Percentiles rank a stretch among this genome's conserved stretches.
These are phyloP conservation scores for Calliscelio sp. DNA, from an alignment of 2,888 invertebrate species.

Conservation along the genomic window DNA sequence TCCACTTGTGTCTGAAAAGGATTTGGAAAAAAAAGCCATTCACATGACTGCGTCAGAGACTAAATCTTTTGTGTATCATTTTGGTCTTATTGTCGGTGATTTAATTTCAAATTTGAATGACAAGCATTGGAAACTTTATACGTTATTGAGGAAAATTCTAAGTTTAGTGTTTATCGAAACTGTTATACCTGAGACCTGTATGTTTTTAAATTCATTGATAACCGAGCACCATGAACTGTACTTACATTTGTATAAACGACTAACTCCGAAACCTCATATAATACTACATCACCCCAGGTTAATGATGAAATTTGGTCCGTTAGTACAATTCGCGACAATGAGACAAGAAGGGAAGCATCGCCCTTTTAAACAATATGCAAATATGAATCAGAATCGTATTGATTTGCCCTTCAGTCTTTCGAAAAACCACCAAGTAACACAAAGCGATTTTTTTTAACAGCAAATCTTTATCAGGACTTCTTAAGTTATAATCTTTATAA, in stretches of 20 bases:
- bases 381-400: constrained; percentile 25
- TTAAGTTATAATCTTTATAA: neutral
- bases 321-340: constrained; percentile 26
- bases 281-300: constrained; percentile 36
- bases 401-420: constrained; percentile 30
- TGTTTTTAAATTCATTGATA: neutral
- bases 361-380: constrained; percentile 41
- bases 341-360: constrained; percentile 39
- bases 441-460: constrained; percentile 40
- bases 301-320: constrained; percentile 42
- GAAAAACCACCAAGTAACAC: constrained; percentile 47
- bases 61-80: constrained; percentile 1
- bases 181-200: neutral
- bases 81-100: constrained; percentile 33
- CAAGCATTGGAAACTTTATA: constrained; percentile 38
- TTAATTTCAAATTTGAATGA: constrained; percentile 18
- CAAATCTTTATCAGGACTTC: neutral
- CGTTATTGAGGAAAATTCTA: constrained; percentile 34
- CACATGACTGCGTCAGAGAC: constrained; percentile 48
- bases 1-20: neutral
- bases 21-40: constrained; percentile 22
- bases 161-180: neutral
- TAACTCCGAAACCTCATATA: constrained; percentile 42
- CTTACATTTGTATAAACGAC: neutral
- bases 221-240: neutral